phyloP scores from a whole-genome alignment of 2,888 invertebrate genomes.

The Galerucella calmariensis region DNA sequence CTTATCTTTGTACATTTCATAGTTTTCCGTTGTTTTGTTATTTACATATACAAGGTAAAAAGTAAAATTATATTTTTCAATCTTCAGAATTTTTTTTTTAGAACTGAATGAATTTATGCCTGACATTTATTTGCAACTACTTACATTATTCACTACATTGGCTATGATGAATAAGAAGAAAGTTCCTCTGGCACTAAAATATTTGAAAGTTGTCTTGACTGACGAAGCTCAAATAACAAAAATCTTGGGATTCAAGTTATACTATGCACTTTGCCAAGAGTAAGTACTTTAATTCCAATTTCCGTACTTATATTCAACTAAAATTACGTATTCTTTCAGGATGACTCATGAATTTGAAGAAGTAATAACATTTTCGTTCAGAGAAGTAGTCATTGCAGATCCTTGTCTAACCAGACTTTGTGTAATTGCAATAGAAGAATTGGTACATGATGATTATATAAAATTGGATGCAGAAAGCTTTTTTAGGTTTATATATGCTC shows the following conservation, averaged over 20 bases:
- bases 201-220: constrained; percentile 40
- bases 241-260: constrained; percentile 46
- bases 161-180: constrained; percentile 47
- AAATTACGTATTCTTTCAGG: constrained; percentile 39
- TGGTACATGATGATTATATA: constrained; percentile 48
- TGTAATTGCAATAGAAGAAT: constrained; percentile 47
- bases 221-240: constrained; percentile 43
- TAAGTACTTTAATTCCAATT: constrained; percentile 38
- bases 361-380: constrained; percentile 45
- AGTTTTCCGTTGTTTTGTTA: too few species aligned
- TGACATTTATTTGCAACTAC: constrained; percentile 47
- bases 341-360: constrained; percentile 50
- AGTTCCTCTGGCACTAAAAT: constrained; percentile 41
- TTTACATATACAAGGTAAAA: constrained; percentile 23
- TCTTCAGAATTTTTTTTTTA: constrained; percentile 10
- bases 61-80: constrained; percentile 1
- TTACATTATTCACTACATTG: constrained; percentile 48
- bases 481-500: constrained; percentile 46
- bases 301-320: constrained; percentile 1
- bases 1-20: too few species aligned
- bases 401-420: constrained; percentile 47
- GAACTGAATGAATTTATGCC: constrained; percentile 36
- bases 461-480: constrained; percentile 46
- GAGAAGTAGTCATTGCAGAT: constrained; percentile 45
- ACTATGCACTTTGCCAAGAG: constrained; percentile 48